phyloP scores from a whole-genome alignment of 2,113 vertebrate genomes.

The Corynorhinus townsendii region DNA sequence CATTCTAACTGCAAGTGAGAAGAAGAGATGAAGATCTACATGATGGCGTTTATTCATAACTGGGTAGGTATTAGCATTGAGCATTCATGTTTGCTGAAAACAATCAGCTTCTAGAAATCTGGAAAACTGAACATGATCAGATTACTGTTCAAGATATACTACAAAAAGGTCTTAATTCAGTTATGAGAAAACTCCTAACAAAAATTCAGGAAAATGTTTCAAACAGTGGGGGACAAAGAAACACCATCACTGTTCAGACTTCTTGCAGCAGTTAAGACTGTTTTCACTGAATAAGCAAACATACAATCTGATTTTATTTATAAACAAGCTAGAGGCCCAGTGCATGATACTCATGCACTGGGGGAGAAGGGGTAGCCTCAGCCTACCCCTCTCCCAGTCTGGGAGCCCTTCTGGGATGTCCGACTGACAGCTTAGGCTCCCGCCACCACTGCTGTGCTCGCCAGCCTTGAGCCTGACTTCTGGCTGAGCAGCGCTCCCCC shows the following conservation, averaged over 20 bases:
- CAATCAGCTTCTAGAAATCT: neutral
- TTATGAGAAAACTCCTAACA: neutral
- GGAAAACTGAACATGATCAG: neutral
- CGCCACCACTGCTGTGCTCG: too few species aligned
- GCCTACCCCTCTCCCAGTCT: too few species aligned
- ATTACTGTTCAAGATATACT: neutral
- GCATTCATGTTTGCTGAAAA: neutral
- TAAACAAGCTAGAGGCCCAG: neutral
- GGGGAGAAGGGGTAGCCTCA: too few species aligned
- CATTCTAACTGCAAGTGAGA: neutral
- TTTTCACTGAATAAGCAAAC: neutral
- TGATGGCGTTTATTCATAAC: neutral
- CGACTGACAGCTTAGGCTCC: too few species aligned
- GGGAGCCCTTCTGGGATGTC: too few species aligned
- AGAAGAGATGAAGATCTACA: neutral
- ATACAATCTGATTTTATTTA: neutral
- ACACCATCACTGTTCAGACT: neutral
- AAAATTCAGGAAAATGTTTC: neutral
- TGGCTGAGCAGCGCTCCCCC: too few species aligned
- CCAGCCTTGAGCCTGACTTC: too few species aligned
- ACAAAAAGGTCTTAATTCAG: slow-evolving; percentile 11
- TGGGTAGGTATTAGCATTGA: neutral
- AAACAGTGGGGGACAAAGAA: neutral
- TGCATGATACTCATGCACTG: too few species aligned
- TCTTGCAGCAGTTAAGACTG: neutral